Base-by-base conservation (phyloP, 2,113 vertebrate genomes). In the Sialia sialis region DNA sequence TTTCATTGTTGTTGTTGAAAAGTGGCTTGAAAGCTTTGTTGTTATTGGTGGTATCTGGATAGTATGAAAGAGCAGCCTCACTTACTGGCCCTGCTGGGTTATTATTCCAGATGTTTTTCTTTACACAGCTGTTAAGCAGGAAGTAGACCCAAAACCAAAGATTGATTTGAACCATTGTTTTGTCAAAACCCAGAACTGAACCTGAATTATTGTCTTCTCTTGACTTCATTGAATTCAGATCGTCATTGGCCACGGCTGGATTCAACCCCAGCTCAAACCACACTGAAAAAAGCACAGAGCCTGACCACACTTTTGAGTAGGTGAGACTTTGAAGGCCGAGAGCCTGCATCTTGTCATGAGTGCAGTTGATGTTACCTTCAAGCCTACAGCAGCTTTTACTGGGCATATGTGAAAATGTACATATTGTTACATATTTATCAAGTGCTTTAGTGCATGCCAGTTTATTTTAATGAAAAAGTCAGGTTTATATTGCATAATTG, bases 141-240 rank as follows among this genome's bases (percentile, higher is more conserved):
- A 96, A 95, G 94, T 80, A 92, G 75, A 95, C 87, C 90, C 74
- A 87, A 94, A 96, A 56, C 90, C 92, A 94, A 90, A 90, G 90
- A 94, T 77, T 90, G 75, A 96, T 94, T 83, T 49, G 96, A 96
- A 77, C 90, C 51, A 90, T 74, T 85, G 90, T 93, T 93, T 92
- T 86, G 90, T 96, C 90, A 95, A 94, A 96, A 94, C 26, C 19
- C 87, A 96, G 93, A 85, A 87, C 49, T 64, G 78, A 94, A 94
- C 34, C 55, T 94, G 95, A 96, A 90, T 94, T 94, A 92, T 62
- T 93, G 59, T 95, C 67, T 60, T 96, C 73, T 82, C 43, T 82
- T 64, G 67, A 56, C 66, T 93, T 77, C 87, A 62, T 11, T 80
- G 95, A 91, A 94, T 96, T 91, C 85, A 91, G 51, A 80, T 76